Evolutionary conservation across 2,888 invertebrate species (phyloP).

Genomic region (Amphipyra tragopoginis): DNA sequence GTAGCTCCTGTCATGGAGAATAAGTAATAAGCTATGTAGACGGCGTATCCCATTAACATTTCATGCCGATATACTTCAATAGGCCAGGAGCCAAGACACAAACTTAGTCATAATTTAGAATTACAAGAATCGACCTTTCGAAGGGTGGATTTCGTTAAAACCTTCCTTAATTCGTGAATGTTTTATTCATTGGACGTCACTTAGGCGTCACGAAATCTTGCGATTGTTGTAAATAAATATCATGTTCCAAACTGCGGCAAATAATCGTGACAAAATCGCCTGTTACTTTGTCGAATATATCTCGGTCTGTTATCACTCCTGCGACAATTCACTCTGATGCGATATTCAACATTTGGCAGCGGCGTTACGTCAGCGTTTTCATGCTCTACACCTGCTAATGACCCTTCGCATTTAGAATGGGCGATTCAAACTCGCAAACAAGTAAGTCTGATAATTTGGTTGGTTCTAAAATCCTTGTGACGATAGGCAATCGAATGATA

Average conservation of each 20-base stretch:
- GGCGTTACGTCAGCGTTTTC: slow-evolving; percentile 60
- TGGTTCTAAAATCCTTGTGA: slow-evolving; percentile 2
- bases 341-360: slow-evolving; percentile 54
- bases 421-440: slow-evolving; percentile 22
- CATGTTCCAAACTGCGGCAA: slow-evolving; percentile 32
- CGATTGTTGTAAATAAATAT: slow-evolving; percentile 51
- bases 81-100: slow-evolving; percentile 1
- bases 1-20: not conserved
- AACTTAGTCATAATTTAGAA: slow-evolving; percentile 17
- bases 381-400: slow-evolving; percentile 51
- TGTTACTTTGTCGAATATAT: slow-evolving; percentile 20
- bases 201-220: slow-evolving; percentile 60
- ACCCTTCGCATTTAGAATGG: slow-evolving; percentile 30
- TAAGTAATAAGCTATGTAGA: slow-evolving; percentile 13
- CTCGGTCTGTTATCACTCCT: slow-evolving; percentile 14
- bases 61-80: not conserved
- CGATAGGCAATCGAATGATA: slow-evolving; percentile 8
- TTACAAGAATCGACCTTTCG: slow-evolving; percentile 11
- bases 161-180: slow-evolving; percentile 59
- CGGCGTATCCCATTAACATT: slow-evolving; percentile 15
- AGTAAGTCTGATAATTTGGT: slow-evolving; percentile 21
- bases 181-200: slow-evolving; percentile 51
- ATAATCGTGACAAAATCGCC: slow-evolving; percentile 35
- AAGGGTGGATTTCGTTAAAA: slow-evolving; percentile 24
- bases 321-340: slow-evolving; percentile 57